Evolutionary conservation across 2,797 vertebrate species (phyloP).

Genomic region (Periophthalmus magnuspinnatus): DNA sequence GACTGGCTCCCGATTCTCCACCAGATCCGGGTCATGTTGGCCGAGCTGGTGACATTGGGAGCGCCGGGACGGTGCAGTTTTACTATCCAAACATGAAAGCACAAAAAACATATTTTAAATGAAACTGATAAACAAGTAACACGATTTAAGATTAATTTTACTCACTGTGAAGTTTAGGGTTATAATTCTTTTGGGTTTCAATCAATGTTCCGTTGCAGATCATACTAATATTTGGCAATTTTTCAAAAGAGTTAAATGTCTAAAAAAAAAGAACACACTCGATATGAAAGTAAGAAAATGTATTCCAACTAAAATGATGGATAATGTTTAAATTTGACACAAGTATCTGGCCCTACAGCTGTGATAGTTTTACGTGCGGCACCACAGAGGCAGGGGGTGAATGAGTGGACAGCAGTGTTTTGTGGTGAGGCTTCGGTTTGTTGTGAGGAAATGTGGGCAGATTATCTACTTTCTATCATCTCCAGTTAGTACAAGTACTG

Average conservation of each 20-base stretch:
- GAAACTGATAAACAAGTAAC: not conserved
- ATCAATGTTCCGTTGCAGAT: slow-evolving; percentile 44
- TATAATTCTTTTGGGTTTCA: slow-evolving; percentile 12
- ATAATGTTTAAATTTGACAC: not conserved
- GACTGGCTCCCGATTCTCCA: slow-evolving; percentile 53
- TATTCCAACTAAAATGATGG: not conserved
- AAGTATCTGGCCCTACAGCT: not conserved
- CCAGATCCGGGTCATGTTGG: slow-evolving; percentile 35
- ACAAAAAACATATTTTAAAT: not conserved
- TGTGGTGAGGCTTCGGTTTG: not conserved
- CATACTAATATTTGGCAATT: slow-evolving; percentile 30
- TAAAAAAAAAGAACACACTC: slow-evolving; percentile 19
- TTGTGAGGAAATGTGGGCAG: not conserved
- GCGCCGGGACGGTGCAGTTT: slow-evolving; percentile 63
- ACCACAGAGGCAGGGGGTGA: not conserved
- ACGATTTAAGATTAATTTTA: not conserved
- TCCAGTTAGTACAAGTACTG: no score
- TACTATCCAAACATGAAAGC: slow-evolving; percentile 50
- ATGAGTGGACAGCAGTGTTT: not conserved
- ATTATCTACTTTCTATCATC: not conserved
- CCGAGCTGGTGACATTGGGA: slow-evolving; percentile 39
- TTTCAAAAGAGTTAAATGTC: not conserved
- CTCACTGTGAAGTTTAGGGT: slow-evolving; percentile 34
- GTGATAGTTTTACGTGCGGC: not conserved
- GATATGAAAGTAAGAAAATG: no score